Percentiles rank a stretch among this genome's conserved stretches.
Evolutionary conservation across 2,888 invertebrate species (phyloP).

Genomic region (Papilio demoleus): DNA sequence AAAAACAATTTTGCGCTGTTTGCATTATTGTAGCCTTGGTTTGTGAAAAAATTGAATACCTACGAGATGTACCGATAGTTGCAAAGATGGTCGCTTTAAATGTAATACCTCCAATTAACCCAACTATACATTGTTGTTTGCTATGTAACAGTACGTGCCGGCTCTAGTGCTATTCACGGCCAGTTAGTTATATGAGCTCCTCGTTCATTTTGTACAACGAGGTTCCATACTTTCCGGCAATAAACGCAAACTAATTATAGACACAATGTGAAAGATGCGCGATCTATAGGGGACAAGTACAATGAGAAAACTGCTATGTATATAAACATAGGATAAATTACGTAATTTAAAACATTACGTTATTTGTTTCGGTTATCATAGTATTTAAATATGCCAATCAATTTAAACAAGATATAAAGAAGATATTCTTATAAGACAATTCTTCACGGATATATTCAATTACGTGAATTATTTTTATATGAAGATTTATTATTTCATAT

Average conservation of each 20-base stretch:
- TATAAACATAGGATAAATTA: not conserved
- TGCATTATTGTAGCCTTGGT: too few species aligned
- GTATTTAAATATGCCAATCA: not conserved
- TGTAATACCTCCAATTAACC: not conserved
- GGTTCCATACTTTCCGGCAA: not conserved
- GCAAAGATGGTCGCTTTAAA: too few species aligned
- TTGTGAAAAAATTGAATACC: too few species aligned
- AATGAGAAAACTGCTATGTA: not conserved
- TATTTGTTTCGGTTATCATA: not conserved
- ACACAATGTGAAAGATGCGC: not conserved
- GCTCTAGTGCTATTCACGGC: not conserved
- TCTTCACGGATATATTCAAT: too few species aligned
- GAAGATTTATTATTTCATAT: too few species aligned
- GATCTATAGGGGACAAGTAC: too few species aligned
- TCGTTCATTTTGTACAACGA: not conserved
- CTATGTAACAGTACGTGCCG: not conserved
- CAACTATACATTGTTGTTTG: conserved; percentile 2
- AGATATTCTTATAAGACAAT: too few species aligned
- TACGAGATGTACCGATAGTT: too few species aligned
- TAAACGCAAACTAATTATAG: not conserved
- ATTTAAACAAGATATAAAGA: not conserved
- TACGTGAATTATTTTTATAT: too few species aligned
- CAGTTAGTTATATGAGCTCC: conserved; percentile 6
- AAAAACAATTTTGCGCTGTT: too few species aligned
- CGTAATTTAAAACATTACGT: conserved; percentile 3